phyloP scores from a whole-genome alignment of 1,140 invertebrate species.

The Zaprionus davidi region DNA sequence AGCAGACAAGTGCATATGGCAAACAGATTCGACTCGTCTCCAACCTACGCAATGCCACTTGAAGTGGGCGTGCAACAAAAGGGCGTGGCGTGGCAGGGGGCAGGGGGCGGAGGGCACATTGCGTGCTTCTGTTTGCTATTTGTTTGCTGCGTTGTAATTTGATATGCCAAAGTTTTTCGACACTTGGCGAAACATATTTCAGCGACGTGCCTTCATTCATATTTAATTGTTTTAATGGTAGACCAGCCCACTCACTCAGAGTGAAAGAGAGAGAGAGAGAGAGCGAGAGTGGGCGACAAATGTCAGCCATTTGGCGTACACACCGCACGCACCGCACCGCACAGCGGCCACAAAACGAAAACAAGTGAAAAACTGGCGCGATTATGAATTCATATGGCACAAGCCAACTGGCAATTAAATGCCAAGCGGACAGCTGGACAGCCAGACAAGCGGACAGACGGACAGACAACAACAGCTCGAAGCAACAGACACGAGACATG shows the following conservation, averaged over 20 bases:
- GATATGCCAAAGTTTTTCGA: slow-evolving; percentile 57
- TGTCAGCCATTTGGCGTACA: slow-evolving; percentile 23
- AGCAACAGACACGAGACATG: slow-evolving; percentile 1
- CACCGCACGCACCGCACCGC: background rate
- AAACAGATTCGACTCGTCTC: slow-evolving; percentile 31
- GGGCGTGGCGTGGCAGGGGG: background rate
- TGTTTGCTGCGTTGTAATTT: slow-evolving; percentile 44
- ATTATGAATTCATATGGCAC: slow-evolving; percentile 52
- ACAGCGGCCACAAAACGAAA: slow-evolving; percentile 3
- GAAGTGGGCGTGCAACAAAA: background rate
- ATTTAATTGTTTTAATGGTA: slow-evolving; percentile 56
- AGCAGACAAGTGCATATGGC: slow-evolving; percentile 41
- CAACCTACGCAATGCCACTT: slow-evolving; percentile 19
- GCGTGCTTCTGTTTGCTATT: slow-evolving; percentile 25
- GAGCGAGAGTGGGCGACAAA: slow-evolving; percentile 1
- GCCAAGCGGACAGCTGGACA: background rate
- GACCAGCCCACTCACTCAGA: background rate
- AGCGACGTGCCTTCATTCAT: slow-evolving; percentile 55
- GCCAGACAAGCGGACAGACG: background rate
- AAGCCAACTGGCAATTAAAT: slow-evolving; percentile 29
- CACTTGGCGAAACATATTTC: slow-evolving; percentile 60
- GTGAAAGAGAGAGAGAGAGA: background rate
- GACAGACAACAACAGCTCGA: background rate
- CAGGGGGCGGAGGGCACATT: background rate
- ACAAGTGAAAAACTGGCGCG: slow-evolving; percentile 21